These are phyloP conservation scores for Ridgeia piscesae DNA, from an alignment of 1,140 invertebrate genomes.

Conservation along the genomic window DNA sequence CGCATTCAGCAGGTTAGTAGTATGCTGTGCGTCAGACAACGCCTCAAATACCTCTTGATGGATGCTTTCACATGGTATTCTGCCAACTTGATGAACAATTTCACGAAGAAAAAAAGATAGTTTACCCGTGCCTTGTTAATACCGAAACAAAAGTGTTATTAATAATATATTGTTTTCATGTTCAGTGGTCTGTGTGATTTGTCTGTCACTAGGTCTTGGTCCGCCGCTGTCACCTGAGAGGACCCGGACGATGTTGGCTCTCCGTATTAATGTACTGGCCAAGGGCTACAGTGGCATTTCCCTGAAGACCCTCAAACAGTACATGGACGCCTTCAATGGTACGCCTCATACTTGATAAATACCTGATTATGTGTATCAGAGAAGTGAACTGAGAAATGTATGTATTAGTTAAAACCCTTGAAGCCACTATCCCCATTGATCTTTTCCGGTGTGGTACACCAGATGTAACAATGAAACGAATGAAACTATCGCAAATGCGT, in stretches of 20 bases:
- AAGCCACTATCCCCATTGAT: too few relatives aligned
- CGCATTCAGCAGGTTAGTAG: conserved; percentile 65
- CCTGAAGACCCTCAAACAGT: conserved; percentile 64
- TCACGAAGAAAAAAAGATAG: too few relatives aligned
- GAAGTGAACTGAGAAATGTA: too few relatives aligned
- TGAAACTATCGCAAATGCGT: too few relatives aligned
- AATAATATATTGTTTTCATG: neutral
- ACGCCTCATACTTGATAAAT: conserved; percentile 31
- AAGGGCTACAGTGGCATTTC: conserved; percentile 76
- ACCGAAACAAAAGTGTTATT: neutral
- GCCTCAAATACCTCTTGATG: neutral
- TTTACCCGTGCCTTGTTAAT: neutral
- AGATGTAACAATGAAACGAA: too few relatives aligned
- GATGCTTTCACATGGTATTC: neutral
- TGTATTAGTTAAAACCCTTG: too few relatives aligned
- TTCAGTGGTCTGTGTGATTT: neutral
- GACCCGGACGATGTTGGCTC: conserved; percentile 71
- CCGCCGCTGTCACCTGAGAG: conserved; percentile 66
- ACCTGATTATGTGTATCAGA: too few relatives aligned
- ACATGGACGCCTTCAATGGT: conserved; percentile 75
- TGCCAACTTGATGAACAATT: neutral
- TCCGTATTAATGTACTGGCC: conserved; percentile 73
- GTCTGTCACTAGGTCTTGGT: conserved; percentile 64
- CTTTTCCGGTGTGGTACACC: too few relatives aligned
- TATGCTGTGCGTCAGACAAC: neutral